Percentiles rank a stretch among this genome's conserved stretches.
Evolutionary conservation across 2,888 invertebrate species (phyloP).

Genomic region (Fragum fragum): DNA sequence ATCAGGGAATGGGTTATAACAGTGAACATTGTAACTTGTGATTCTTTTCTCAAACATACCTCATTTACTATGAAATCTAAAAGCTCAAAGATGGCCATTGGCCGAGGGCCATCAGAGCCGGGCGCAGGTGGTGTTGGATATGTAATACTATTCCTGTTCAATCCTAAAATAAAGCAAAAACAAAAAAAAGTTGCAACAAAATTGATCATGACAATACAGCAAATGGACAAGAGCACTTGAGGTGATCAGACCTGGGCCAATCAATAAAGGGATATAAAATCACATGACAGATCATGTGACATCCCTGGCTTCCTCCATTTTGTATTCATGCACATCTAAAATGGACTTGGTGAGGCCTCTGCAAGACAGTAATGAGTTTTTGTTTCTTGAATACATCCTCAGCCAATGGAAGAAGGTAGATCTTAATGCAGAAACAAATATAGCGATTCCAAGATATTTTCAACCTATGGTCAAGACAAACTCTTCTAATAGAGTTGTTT

Average conservation of each 20-base stretch:
- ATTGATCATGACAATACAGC: slow-evolving; percentile 63
- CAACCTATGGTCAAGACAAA: no score
- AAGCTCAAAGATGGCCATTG: slow-evolving; percentile 99
- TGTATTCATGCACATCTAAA: neutral
- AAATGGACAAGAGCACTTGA: slow-evolving; percentile 21
- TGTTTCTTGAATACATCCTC: slow-evolving; percentile 16
- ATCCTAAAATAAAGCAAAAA: slow-evolving; percentile 75
- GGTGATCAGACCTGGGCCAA: slow-evolving; percentile 1
- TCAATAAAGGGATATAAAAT: neutral
- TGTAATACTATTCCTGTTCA: slow-evolving; percentile 82
- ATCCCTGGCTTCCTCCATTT: neutral
- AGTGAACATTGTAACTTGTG: slow-evolving; percentile 29
- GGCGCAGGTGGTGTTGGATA: slow-evolving; percentile 72
- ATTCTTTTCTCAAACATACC: slow-evolving; percentile 81
- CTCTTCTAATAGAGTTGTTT: no score
- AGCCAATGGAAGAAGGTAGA: neutral
- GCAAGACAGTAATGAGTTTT: slow-evolving; percentile 28
- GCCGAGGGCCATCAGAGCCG: slow-evolving; percentile 87
- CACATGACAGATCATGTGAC: slow-evolving; percentile 21
- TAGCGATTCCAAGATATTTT: no score
- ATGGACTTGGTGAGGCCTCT: slow-evolving; percentile 20
- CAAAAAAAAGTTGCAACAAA: slow-evolving; percentile 65
- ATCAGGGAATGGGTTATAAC: slow-evolving; percentile 26
- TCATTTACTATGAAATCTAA: slow-evolving; percentile 99
- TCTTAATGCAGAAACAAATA: no score